Conservation (phyloP, 2,113 vertebrate species). For the Pomatorhinus ruficollis region DNA sequence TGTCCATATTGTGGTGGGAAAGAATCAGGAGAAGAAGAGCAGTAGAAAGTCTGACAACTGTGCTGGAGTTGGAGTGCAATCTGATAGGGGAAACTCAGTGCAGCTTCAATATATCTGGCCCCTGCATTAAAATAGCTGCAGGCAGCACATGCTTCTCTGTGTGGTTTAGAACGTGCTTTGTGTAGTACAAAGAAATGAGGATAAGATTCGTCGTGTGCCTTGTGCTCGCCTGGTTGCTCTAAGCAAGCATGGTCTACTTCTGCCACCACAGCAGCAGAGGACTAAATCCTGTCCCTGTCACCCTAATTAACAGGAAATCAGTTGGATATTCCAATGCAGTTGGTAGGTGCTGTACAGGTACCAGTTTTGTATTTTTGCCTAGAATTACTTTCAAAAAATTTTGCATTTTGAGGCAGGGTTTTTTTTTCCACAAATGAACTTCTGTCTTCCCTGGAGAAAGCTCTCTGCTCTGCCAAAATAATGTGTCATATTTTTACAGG, state of each 20-base stretch:
- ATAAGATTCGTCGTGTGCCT: accelerated
- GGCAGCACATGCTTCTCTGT: not conserved
- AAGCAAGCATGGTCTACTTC: not conserved
- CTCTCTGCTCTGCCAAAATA: not conserved
- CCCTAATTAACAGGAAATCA: not conserved
- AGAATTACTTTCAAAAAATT: not conserved
- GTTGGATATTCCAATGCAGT: not conserved
- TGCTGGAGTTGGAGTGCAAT: conserved; percentile 29
- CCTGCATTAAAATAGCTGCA: conserved; percentile 24
- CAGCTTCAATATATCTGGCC: not conserved
- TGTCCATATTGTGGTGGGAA: conserved; percentile 53
- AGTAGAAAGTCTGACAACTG: conserved; percentile 55
- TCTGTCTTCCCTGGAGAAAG: not conserved
- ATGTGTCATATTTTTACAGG: not conserved
- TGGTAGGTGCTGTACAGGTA: not conserved
- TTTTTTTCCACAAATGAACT: not conserved
- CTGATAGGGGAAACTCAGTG: not conserved
- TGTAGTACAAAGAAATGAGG: not conserved
- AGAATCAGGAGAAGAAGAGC: conserved; percentile 37
- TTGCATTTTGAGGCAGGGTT: not conserved
- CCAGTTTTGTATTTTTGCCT: not conserved
- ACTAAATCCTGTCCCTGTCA: not conserved
- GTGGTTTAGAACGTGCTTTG: not conserved
- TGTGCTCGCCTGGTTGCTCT: not conserved
- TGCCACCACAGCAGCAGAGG: not conserved